These are phyloP conservation scores for Suricata suricatta DNA, from an alignment of 2,113 vertebrate genomes.

Conservation along the genomic window DNA sequence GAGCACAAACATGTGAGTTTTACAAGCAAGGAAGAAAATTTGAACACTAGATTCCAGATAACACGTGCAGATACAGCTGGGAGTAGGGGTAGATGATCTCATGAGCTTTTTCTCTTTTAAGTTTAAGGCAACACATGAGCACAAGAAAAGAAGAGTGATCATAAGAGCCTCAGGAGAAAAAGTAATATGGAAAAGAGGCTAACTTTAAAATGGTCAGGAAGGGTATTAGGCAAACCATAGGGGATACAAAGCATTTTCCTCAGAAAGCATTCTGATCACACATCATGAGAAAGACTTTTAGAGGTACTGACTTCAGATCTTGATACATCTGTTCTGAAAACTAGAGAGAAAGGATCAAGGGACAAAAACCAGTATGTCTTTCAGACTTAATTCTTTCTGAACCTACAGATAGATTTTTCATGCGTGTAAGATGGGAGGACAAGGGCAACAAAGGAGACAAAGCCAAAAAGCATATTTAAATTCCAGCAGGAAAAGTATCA, in stretches of 20 bases:
- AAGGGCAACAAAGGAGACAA: slow-evolving; percentile 26
- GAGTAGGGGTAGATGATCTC: not conserved
- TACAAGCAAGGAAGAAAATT: not conserved
- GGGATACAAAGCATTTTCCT: not conserved
- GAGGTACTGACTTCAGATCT: slow-evolving; percentile 40
- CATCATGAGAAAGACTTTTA: slow-evolving; percentile 21
- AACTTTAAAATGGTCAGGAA: slow-evolving; percentile 42
- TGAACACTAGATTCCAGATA: not conserved
- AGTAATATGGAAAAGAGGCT: not conserved
- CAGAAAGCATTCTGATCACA: slow-evolving; percentile 24
- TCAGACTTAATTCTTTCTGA: slow-evolving; percentile 45
- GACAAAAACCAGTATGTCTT: slow-evolving; percentile 51
- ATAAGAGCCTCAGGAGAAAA: slow-evolving; percentile 57
- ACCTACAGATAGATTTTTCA: slow-evolving; percentile 79
- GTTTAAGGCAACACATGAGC: slow-evolving; percentile 26
- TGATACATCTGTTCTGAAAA: not conserved
- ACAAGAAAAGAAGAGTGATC: slow-evolving; percentile 36
- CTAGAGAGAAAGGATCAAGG: slow-evolving; percentile 34
- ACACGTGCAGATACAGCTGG: not conserved
- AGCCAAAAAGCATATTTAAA: not conserved
- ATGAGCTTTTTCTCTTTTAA: not conserved
- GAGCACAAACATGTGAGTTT: not conserved
- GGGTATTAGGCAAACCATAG: not conserved
- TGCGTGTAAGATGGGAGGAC: slow-evolving; percentile 78
- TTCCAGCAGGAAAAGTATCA: not conserved